These are phyloP conservation scores for Nephrotoma guestfalica DNA, from an alignment of 2,888 invertebrate species.

Conservation along the genomic window DNA sequence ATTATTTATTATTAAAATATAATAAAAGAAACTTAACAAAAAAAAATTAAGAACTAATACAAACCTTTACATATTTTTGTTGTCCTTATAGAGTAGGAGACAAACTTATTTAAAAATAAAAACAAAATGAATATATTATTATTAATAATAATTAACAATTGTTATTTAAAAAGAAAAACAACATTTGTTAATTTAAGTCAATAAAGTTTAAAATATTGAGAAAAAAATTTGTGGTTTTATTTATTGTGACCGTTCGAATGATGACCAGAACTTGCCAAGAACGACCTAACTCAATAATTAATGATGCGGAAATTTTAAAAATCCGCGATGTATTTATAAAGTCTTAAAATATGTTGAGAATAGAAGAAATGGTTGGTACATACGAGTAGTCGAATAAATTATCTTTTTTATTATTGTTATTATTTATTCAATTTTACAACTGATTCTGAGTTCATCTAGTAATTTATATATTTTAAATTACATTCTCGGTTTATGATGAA, in stretches of 20 bases:
- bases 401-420: no score
- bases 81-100: neutral
- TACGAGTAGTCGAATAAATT: no score
- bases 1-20: neutral
- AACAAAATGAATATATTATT: neutral
- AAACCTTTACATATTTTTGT: neutral
- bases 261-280: no score
- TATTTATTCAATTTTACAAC: no score
- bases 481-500: no score
- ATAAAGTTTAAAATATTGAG: neutral
- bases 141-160: neutral
- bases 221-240: neutral
- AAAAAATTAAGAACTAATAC: neutral
- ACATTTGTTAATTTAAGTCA: neutral
- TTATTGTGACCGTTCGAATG: neutral
- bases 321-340: no score
- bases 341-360: no score
- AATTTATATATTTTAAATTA: no score
- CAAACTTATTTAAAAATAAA: neutral
- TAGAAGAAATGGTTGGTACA: no score
- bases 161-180: neutral
- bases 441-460: no score
- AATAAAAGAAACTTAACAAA: neutral
- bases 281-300: no score
- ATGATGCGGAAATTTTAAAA: no score